Conservation (phyloP, 1,140 invertebrate species). For the Drosophila biarmipes region DNA sequence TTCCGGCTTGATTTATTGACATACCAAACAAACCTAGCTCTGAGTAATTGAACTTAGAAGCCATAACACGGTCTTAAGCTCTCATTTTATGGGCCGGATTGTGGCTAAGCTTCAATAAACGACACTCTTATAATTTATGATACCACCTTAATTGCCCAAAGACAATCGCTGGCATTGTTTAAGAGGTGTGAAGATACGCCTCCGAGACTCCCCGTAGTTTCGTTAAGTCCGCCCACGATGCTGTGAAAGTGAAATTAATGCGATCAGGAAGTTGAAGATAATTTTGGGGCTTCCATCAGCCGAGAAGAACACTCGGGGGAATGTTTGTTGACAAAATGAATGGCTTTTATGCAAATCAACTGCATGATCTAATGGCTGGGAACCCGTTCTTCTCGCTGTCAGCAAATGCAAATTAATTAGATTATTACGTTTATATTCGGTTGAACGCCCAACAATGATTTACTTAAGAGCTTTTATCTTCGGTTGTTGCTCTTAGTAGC, state of each 20-base stretch:
- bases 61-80: constrained; percentile 35
- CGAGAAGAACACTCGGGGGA: constrained; percentile 25
- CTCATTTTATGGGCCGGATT: constrained; percentile 51
- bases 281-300: constrained; percentile 15
- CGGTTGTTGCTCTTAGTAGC: constrained; percentile 56
- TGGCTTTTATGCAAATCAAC: constrained; percentile 58
- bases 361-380: constrained; percentile 65
- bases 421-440: constrained; percentile 63
- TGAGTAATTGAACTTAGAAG: constrained; percentile 70
- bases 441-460: constrained; percentile 68
- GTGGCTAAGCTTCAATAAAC: constrained; percentile 50
- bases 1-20: constrained; percentile 75
- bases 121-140: constrained; percentile 66
- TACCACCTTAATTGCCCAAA: constrained; percentile 36
- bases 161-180: constrained; percentile 59
- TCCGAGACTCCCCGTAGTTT: constrained; percentile 9
- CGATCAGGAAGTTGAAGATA: constrained; percentile 50
- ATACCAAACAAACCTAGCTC: constrained; percentile 31
- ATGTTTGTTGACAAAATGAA: constrained; percentile 56
- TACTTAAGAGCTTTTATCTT: constrained; percentile 58
- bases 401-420: constrained; percentile 67
- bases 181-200: constrained; percentile 59
- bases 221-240: constrained; percentile 30
- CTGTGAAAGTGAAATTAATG: constrained; percentile 64
- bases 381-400: constrained; percentile 23